phyloP scores from a whole-genome alignment of 1,140 invertebrate genomes.

The Zelostemma sp. region DNA sequence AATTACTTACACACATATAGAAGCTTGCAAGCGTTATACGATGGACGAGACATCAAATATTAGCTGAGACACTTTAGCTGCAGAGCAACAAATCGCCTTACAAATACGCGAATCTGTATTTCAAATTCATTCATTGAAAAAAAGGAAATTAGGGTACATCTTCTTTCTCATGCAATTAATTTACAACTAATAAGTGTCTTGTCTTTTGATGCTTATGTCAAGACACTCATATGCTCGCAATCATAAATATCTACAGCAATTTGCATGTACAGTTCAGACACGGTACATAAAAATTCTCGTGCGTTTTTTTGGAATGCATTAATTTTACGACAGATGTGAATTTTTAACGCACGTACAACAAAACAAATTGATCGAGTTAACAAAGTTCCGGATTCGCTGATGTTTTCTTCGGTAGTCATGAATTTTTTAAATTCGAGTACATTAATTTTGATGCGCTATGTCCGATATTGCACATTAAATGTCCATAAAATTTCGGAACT shows the following conservation, averaged over 20 bases:
- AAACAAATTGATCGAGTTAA: too few species aligned
- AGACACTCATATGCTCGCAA: conserved; percentile 49
- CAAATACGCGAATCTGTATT: background rate
- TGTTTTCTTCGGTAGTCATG: too few species aligned
- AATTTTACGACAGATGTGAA: too few species aligned
- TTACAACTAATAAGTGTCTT: conserved; percentile 55
- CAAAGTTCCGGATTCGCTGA: too few species aligned
- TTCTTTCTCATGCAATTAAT: background rate
- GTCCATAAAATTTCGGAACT: too few species aligned
- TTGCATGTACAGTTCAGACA: too few species aligned
- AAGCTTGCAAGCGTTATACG: conserved; percentile 26
- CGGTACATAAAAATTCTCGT: too few species aligned
- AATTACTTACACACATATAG: conserved; percentile 32
- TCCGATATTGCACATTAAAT: too few species aligned
- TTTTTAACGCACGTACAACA: too few species aligned
- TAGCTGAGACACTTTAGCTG: background rate
- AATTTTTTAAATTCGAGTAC: too few species aligned
- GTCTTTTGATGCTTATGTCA: conserved; percentile 57
- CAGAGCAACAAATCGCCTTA: background rate
- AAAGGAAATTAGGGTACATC: background rate
- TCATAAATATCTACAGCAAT: background rate
- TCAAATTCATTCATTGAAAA: background rate
- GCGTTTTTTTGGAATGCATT: too few species aligned
- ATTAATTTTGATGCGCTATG: too few species aligned
- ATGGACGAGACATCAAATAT: conserved; percentile 36